A percentile compares a stretch with the other conserved stretches of the same genome.
Evolutionary conservation across 2,113 vertebrate genomes (phyloP).

Genomic region (Cnemophilus loriae): DNA sequence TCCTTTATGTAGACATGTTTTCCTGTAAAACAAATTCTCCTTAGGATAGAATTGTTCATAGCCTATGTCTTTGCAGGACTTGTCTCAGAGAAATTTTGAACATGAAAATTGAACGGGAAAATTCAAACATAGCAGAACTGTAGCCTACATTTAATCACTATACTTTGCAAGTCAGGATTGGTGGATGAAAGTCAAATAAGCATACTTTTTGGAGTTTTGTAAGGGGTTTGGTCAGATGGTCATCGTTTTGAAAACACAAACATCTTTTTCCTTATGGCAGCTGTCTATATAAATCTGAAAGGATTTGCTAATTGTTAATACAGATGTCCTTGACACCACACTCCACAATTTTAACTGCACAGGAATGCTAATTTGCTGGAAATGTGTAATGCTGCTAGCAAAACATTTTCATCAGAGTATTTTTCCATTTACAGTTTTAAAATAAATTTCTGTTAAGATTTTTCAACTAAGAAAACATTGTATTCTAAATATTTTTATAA

Average conservation of each 20-base stretch:
- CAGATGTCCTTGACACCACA: accelerated
- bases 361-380: neutral
- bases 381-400: neutral
- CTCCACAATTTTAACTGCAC: neutral
- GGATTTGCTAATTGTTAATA: neutral
- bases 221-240: neutral
- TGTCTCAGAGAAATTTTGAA: neutral
- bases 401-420: neutral
- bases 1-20: neutral
- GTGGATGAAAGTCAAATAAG: neutral
- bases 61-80: neutral
- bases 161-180: neutral
- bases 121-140: neutral
- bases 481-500: neutral
- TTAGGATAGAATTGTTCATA: neutral
- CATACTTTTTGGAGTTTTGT: neutral
- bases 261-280: neutral
- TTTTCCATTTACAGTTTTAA: neutral
- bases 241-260: neutral
- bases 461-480: neutral
- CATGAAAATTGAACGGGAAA: too few relatives aligned
- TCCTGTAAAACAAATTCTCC: neutral
- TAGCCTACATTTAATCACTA: neutral
- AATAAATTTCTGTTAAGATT: neutral
- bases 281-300: neutral